These are phyloP conservation scores for Thereva nobilitata DNA, from an alignment of 2,888 invertebrate genomes.

Conservation along the genomic window DNA sequence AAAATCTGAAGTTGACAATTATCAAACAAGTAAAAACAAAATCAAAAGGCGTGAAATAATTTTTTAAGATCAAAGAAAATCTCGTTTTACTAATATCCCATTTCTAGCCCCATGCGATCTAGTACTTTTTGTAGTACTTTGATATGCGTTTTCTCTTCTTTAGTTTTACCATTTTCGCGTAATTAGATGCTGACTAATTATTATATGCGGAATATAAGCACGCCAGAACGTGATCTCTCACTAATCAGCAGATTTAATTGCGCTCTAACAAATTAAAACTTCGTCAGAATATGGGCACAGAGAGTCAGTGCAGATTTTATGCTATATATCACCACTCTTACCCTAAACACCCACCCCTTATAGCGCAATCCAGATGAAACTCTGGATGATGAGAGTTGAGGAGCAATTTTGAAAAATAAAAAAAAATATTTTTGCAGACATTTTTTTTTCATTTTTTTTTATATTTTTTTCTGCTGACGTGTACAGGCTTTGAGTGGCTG, in stretches of 20 bases:
- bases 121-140: too few species aligned
- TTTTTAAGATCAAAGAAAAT: too few species aligned
- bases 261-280: slow-evolving; percentile 35
- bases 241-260: slow-evolving; percentile 44
- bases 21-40: too few species aligned
- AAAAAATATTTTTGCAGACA: slow-evolving; percentile 15
- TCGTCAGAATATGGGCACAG: not conserved
- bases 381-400: slow-evolving; percentile 15
- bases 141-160: slow-evolving; percentile 1
- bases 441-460: slow-evolving; percentile 26
- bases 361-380: slow-evolving; percentile 8
- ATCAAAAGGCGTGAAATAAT: too few species aligned
- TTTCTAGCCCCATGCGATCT: too few species aligned
- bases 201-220: slow-evolving; percentile 30
- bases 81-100: too few species aligned
- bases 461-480: slow-evolving; percentile 21
- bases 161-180: slow-evolving; percentile 34
- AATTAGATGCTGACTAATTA: slow-evolving; percentile 41
- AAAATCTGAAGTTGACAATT: too few species aligned
- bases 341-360: slow-evolving; percentile 4
- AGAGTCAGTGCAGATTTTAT: not conserved
- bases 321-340: slow-evolving; percentile 1
- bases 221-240: slow-evolving; percentile 41
- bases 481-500: slow-evolving; percentile 34
- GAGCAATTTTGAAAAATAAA: slow-evolving; percentile 29